phyloP scores from a whole-genome alignment of 64 coral and sea anemone species.

The Stichodactyla mertensii region DNA sequence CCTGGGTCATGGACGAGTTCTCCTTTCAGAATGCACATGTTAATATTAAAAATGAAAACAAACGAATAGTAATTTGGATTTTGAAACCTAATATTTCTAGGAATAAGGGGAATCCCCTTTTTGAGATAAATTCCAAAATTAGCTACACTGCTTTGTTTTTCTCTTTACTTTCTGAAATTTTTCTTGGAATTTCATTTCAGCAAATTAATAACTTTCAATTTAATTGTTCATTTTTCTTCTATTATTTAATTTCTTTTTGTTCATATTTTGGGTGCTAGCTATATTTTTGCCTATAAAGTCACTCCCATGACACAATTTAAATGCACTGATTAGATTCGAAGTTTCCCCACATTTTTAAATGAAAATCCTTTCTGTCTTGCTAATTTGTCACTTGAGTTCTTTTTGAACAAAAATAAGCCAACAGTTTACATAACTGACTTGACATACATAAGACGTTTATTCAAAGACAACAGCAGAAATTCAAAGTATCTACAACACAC shows the following conservation, averaged over 20 bases:
- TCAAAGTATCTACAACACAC: not conserved
- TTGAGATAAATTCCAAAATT: not conserved
- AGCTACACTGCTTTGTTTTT: not conserved
- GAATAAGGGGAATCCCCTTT: not conserved
- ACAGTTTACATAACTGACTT: not conserved
- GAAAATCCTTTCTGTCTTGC: not conserved
- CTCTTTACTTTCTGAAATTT: not conserved
- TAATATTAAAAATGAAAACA: not conserved
- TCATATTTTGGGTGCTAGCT: no score
- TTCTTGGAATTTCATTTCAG: not conserved
- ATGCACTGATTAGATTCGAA: not conserved
- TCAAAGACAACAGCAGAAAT: not conserved
- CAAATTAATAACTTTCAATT: not conserved
- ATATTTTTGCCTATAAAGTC: no score
- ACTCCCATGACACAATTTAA: no score
- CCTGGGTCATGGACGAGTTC: not conserved
- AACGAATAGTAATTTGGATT: not conserved
- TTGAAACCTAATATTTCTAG: not conserved
- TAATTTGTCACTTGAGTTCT: not conserved
- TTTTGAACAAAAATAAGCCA: not conserved
- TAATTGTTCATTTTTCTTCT: no score
- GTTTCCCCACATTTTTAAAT: not conserved
- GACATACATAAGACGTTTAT: not conserved
- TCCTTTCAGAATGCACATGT: not conserved
- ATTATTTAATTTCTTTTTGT: no score